These are phyloP conservation scores for Aphrophora alni DNA, from an alignment of 2,888 invertebrate species.

Conservation along the genomic window DNA sequence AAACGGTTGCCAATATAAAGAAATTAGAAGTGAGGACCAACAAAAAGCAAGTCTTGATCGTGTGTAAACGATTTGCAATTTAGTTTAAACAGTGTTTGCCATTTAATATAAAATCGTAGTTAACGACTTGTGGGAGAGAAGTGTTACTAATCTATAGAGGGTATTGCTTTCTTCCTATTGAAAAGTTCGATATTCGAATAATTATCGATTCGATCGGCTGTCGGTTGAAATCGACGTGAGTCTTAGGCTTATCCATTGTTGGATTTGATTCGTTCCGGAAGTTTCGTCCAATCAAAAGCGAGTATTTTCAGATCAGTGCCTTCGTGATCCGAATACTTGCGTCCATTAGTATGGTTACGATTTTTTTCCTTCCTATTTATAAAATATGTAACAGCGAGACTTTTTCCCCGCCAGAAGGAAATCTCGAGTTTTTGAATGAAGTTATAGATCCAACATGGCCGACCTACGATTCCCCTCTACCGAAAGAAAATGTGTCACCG, in stretches of 20 bases:
- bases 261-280: slow-evolving; percentile 35
- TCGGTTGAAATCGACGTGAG: slow-evolving; percentile 38
- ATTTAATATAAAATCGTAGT: neutral
- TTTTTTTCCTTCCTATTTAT: slow-evolving; percentile 7
- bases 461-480: neutral
- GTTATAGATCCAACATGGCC: neutral
- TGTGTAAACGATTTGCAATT: neutral
- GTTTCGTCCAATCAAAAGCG: neutral
- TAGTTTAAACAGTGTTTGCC: neutral
- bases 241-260: slow-evolving; percentile 36
- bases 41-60: neutral
- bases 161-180: slow-evolving; percentile 37
- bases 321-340: neutral
- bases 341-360: neutral
- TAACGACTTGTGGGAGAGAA: neutral
- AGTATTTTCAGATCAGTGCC: slow-evolving; percentile 6
- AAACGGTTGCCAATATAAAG: neutral
- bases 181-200: slow-evolving; percentile 35
- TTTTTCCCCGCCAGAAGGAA: slow-evolving; percentile 3
- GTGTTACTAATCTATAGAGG: slow-evolving; percentile 15
- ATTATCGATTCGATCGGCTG: slow-evolving; percentile 39
- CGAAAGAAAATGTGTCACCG: neutral
- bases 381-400: neutral
- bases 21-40: neutral
- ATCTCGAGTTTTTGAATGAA: neutral